phyloP scores from a whole-genome alignment of 2,888 invertebrate genomes.

The Eudemis profundana region DNA sequence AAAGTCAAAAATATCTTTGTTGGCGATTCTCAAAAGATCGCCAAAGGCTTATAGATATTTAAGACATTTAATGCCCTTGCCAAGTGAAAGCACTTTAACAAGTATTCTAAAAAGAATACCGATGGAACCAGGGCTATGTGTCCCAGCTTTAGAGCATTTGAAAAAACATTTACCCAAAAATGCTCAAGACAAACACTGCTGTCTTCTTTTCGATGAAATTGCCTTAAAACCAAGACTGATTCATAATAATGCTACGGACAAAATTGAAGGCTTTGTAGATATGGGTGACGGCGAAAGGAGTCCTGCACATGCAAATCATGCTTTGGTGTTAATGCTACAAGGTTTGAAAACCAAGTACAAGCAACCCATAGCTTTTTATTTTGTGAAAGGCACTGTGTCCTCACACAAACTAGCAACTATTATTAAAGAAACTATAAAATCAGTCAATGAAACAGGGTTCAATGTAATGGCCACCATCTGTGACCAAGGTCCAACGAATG shows the following conservation, averaged over 20 bases:
- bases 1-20: background rate
- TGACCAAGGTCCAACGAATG: slow-evolving; percentile 44
- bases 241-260: too few species aligned
- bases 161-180: background rate
- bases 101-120: slow-evolving; percentile 30
- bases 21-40: slow-evolving; percentile 37
- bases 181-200: too few species aligned
- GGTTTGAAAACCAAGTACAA: slow-evolving; percentile 30
- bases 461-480: slow-evolving; percentile 34
- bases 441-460: slow-evolving; percentile 21
- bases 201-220: too few species aligned
- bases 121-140: slow-evolving; percentile 27
- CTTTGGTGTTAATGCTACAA: slow-evolving; percentile 39
- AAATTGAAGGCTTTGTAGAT: too few species aligned
- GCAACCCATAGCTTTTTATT: slow-evolving; percentile 44
- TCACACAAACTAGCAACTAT: slow-evolving; percentile 33
- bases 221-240: too few species aligned
- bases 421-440: slow-evolving; percentile 32
- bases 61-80: slow-evolving; percentile 20
- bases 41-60: slow-evolving; percentile 36
- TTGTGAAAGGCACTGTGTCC: slow-evolving; percentile 36
- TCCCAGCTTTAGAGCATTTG: background rate
- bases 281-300: too few species aligned
- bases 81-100: slow-evolving; percentile 37
- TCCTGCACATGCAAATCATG: slow-evolving; percentile 20